phyloP scores from a whole-genome alignment of 2,113 vertebrate species.

The Physeter macrocephalus region DNA sequence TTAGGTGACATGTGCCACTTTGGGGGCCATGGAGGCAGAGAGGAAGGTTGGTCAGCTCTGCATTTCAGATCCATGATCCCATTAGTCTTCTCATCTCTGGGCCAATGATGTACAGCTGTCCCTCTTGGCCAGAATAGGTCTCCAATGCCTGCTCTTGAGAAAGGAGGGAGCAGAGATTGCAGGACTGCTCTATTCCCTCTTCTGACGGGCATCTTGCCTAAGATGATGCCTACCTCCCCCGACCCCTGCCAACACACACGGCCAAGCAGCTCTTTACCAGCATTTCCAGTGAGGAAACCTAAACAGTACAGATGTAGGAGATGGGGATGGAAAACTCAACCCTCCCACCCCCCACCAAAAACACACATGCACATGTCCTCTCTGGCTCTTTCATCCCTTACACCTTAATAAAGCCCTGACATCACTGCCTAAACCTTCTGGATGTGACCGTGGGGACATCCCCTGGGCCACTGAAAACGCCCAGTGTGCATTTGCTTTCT shows the following conservation, averaged over 20 bases:
- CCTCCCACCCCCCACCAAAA: background rate
- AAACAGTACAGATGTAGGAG: background rate
- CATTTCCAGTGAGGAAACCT: background rate
- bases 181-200: background rate
- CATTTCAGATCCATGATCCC: background rate
- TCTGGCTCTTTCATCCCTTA: background rate
- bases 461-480: background rate
- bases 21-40: background rate
- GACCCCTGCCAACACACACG: accelerated
- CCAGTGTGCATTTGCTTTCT: background rate
- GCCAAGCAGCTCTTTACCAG: background rate
- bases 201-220: background rate
- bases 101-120: background rate
- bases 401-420: background rate
- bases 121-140: background rate
- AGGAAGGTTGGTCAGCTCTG: background rate
- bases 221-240: accelerated
- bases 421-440: background rate
- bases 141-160: background rate
- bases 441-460: background rate
- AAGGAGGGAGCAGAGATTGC: background rate
- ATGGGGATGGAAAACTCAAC: background rate
- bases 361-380: background rate
- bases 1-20: background rate
- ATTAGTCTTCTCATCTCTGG: background rate